Conservation (phyloP, 2,113 vertebrate species). For the Pygoscelis adeliae region DNA sequence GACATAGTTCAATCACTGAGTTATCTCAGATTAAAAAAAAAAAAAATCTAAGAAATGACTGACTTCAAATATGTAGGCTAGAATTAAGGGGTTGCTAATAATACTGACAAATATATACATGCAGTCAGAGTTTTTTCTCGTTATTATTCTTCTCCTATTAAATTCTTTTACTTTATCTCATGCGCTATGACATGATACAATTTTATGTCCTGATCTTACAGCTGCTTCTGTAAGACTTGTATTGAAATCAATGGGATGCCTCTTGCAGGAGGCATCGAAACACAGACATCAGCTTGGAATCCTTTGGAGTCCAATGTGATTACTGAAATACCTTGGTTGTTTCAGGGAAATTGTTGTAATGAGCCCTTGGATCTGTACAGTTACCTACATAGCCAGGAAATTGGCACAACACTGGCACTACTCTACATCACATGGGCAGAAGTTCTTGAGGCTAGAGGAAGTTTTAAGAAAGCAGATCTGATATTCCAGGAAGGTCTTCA, state of each 20-base stretch:
- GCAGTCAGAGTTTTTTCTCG: not conserved
- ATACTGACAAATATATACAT: not conserved
- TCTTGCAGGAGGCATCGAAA: not conserved
- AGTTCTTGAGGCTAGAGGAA: constrained; percentile 86
- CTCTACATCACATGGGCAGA: constrained; percentile 96
- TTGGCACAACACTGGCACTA: constrained; percentile 82
- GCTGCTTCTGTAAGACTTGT: not conserved
- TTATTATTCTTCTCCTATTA: not conserved
- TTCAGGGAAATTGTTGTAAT: constrained; percentile 80
- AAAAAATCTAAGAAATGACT: not conserved
- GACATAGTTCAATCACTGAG: not conserved
- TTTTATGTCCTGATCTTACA: not conserved
- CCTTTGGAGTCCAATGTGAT: not conserved
- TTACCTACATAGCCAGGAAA: constrained; percentile 89
- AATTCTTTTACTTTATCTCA: not conserved
- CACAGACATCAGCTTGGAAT: rapidly evolving
- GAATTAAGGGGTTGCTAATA: not conserved
- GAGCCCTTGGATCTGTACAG: constrained; percentile 91
- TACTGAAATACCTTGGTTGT: not conserved
- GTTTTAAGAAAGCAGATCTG: constrained; percentile 86
- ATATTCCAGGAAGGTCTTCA: constrained; percentile 89
- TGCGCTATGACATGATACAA: not conserved
- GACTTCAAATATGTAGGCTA: not conserved
- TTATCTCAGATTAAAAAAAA: not conserved
- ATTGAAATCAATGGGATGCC: not conserved